Evolutionary conservation across 2,888 invertebrate genomes (phyloP), one percentile per base, ranked within the genome.

Genomic region (Orthosia incerta): DNA sequence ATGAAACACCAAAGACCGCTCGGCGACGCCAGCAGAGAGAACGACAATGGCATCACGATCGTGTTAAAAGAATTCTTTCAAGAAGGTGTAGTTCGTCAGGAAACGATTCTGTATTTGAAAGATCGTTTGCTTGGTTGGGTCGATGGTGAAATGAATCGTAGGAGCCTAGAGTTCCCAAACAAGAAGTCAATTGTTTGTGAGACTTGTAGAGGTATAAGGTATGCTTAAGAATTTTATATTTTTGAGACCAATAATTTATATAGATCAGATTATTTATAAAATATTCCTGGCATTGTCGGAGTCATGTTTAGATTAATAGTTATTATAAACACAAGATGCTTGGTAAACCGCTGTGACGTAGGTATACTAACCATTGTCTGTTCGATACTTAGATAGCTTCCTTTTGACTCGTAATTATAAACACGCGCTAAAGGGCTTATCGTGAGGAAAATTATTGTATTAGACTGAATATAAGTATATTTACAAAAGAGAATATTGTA

Each of bases 11-110:
- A 93, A 46, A 90, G 94, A 70, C 95, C 95, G 5, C 79, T 96
- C 0, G 96, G 96, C 0, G 93, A 94, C 4, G 75, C 91, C 0
- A 89, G 90, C 71, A 76, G 85, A 1, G 89, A 93, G 1, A 87
- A 84, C 0, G 96, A 96, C 70, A 94, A 94, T 50, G 92, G 93
- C 4, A 94, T 96, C n/a, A 72, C 92, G 0, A 86, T 93, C 18
- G 90, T 95, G 2, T 73, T 96, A 13, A 94, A 92, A 76, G 94
- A 95, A 76, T 96, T 96, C 82, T 96, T 96, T 87, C 94, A 95
- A 85, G 94, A 96, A 23, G 96, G 96, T 0, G 82, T 89, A 0
- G 89, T 96, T 7, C 90, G 93, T 11, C 92, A 93, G 72, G 94
- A 94, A 0, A 94, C 94, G 0, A 93, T 96, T 66, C 69, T 95